Conservation (phyloP, 1,140 invertebrate species). For the Listronotus oregonensis region DNA sequence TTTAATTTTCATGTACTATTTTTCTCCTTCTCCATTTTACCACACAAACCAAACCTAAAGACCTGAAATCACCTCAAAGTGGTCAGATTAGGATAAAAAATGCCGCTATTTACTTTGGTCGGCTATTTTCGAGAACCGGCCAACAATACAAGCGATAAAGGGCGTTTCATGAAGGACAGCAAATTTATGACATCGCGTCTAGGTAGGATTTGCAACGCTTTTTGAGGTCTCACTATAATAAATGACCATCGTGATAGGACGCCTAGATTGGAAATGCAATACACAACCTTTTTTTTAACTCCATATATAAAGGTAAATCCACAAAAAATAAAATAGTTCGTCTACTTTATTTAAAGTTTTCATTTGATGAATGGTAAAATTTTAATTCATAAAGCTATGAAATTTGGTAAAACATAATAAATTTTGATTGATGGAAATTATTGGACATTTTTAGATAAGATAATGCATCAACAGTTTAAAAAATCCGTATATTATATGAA, state of each 20-base stretch:
- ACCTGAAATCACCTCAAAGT: background rate
- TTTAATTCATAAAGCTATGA: too few relatives aligned
- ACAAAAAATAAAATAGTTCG: too few relatives aligned
- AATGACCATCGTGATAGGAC: background rate
- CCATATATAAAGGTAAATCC: too few relatives aligned
- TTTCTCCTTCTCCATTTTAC: too few relatives aligned
- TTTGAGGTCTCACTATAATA: slow-evolving; percentile 1
- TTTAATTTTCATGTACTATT: too few relatives aligned
- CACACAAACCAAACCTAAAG: background rate
- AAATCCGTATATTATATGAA: too few relatives aligned
- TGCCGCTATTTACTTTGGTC: background rate
- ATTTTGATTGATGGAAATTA: too few relatives aligned
- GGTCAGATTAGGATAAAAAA: slow-evolving; percentile 9
- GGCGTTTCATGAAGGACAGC: background rate
- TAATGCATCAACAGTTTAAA: too few relatives aligned
- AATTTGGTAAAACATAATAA: too few relatives aligned
- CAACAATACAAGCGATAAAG: slow-evolving; percentile 6
- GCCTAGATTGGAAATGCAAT: background rate
- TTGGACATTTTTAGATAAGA: too few relatives aligned
- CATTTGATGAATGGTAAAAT: too few relatives aligned
- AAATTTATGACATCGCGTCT: slow-evolving; percentile 10
- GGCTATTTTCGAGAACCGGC: background rate
- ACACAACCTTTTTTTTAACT: background rate
- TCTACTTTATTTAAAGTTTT: too few relatives aligned
- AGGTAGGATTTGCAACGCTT: slow-evolving; percentile 6